Base-by-base conservation (phyloP, 2,888 invertebrate genomes). In the Papilio gigon region DNA sequence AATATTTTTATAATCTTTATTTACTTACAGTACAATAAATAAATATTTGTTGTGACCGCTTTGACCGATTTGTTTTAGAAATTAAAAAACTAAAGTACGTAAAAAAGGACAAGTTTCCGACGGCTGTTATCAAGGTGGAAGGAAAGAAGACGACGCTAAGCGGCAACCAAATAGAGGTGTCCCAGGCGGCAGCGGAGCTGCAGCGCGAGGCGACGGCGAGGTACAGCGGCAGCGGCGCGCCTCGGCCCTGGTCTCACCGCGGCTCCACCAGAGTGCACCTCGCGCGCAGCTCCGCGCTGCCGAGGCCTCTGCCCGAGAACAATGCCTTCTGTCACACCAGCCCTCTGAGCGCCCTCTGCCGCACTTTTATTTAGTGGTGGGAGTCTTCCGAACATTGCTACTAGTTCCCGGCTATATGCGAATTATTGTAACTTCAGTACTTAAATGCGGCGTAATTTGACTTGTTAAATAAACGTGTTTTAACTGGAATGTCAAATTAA, bases 191-290 rank as follows among this genome's bases (percentile, higher is more conserved):
- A 0, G 17, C 8, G 22, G 68, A 63, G 12, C 20, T 68, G 17
- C n/a, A 27, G 11, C 68, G 47, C 6, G 68, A 68, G 44, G 30
- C 22, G 17, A 20, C 9, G 17, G 8, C 6, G 4, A 4, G 22
- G 14, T 14, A 14, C 11, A 6, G 33, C 20, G 30, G 14, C 30
- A n/a, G 30, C 42, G 17, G 8, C 22, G 9, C 5, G 20, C 9
- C 1, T 11, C 22, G 8, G 0, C 8, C 33, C 9, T 33, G 22
- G 61, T 40, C 30, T 3, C 47, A 17, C 27, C 63, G 47, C 17
- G 68, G 37, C 9, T 59, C 35, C n/a, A 68, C 68, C n/a, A 58
- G 68, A 4, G 40, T 68, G 0, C 27, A 68, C 11, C 64, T 68
- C 9, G 58, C 59, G 12, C 64, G 68, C 14, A 68, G 68, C 47